Evolutionary conservation across 2,888 invertebrate genomes (phyloP), one percentile per base, ranked within the genome.

Genomic region (Marronus borbonicus): DNA sequence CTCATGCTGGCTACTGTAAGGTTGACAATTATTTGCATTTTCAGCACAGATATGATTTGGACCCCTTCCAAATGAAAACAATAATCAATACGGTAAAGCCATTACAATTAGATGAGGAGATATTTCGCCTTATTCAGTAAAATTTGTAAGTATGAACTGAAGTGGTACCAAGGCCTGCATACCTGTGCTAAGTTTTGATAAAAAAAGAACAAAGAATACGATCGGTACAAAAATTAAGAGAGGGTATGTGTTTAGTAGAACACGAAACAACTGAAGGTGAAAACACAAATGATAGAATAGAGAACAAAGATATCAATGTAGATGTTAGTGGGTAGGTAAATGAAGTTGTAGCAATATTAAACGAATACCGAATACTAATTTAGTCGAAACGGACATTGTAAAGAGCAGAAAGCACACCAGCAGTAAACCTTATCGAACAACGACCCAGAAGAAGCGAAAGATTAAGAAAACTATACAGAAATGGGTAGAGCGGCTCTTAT

Each of bases 301-400:
- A 31, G n/a, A 28, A 28, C n/a, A 20, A 28, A 64, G 36, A 64
- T 36, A 10, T 24, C 24, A 12, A 12, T 31, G 36, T 5, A 36
- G 12, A 28, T 58, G 58, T 17, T 64, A n/a, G 10, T 10, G 10
- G 64, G 36, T 12, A 64, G 14, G 31, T 20, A 36, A 64, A 36
- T n/a, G 65, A 65, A 36, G n/a, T 65, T n/a, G 14, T 65, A 14
- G 24, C 39, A 24, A 17, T 49, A 8, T n/a, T 65, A n/a, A 76
- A 76, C 44, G 31, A 49, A 12, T 76, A 76, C n/a, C 28, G 76
- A 10, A 70, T 14, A 79, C 80, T 8, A 39, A 78, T 20, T n/a
- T 79, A 12, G 66, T 78, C 20, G 55, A 75, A 55, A 72, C 77
- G 77, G n/a, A 75, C 24, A 80, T 80, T 64, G 0, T 76, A 82